These are phyloP conservation scores for Pseudocheirus occidentalis DNA, from an alignment of 2,797 vertebrate genomes.

Conservation along the genomic window DNA sequence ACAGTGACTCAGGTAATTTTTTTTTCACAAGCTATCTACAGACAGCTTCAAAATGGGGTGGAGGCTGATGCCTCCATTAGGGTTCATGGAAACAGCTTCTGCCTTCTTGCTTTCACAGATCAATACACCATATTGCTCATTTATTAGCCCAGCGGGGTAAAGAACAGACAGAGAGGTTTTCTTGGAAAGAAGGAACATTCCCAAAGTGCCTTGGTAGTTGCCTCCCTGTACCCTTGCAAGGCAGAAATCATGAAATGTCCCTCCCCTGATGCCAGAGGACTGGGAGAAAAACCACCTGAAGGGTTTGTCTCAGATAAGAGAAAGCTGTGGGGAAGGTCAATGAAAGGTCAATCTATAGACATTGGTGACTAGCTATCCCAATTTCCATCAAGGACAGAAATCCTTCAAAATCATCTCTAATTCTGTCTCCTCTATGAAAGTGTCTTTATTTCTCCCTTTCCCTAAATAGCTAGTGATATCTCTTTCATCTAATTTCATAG, in stretches of 20 bases:
- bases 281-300: background rate
- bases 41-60: background rate
- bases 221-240: background rate
- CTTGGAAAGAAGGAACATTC: background rate
- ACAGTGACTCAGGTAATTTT: background rate
- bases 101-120: background rate
- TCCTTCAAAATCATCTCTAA: background rate
- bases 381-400: background rate
- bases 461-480: background rate
- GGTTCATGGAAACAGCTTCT: background rate
- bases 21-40: background rate
- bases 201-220: accelerated
- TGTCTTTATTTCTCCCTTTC: background rate
- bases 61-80: background rate
- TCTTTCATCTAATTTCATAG: background rate
- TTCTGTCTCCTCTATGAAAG: background rate
- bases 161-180: background rate
- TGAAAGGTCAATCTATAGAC: background rate
- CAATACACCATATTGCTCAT: background rate
- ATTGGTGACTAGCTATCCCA: background rate
- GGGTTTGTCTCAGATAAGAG: background rate
- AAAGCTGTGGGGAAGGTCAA: background rate
- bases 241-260: background rate
- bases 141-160: background rate
- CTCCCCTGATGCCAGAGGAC: background rate